These are phyloP conservation scores for Sylvietta virens DNA, from an alignment of 2,113 vertebrate species.

Conservation along the genomic window DNA sequence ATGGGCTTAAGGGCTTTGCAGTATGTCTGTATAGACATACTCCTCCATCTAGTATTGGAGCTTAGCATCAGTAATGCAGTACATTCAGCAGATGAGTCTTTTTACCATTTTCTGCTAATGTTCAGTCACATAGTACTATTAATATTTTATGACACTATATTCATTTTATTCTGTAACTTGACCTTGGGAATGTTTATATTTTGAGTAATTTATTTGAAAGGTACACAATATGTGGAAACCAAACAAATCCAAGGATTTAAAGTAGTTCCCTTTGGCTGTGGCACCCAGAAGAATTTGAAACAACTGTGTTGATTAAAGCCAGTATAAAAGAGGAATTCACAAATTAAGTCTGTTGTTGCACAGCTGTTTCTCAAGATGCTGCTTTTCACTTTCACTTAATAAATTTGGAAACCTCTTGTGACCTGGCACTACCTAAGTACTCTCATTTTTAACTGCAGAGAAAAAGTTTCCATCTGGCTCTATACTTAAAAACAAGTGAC, in stretches of 20 bases:
- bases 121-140: neutral
- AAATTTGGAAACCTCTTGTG: neutral
- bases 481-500: neutral
- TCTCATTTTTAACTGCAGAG: neutral
- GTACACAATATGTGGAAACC: neutral
- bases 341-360: neutral
- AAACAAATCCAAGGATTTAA: neutral
- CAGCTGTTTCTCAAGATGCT: neutral
- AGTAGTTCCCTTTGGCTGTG: neutral
- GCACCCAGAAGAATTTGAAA: neutral
- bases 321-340: neutral
- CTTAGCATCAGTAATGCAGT: neutral
- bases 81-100: neutral
- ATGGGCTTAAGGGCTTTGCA: neutral
- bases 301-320: neutral
- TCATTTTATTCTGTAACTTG: neutral
- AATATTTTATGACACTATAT: neutral
- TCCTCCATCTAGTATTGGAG: neutral
- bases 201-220: neutral
- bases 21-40: neutral
- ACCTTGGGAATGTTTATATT: neutral
- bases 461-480: neutral
- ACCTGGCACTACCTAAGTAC: neutral
- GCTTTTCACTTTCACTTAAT: neutral
- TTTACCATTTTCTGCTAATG: neutral